These are phyloP conservation scores for Actinemys pallida DNA, from an alignment of 2,113 vertebrate species.

Conservation along the genomic window DNA sequence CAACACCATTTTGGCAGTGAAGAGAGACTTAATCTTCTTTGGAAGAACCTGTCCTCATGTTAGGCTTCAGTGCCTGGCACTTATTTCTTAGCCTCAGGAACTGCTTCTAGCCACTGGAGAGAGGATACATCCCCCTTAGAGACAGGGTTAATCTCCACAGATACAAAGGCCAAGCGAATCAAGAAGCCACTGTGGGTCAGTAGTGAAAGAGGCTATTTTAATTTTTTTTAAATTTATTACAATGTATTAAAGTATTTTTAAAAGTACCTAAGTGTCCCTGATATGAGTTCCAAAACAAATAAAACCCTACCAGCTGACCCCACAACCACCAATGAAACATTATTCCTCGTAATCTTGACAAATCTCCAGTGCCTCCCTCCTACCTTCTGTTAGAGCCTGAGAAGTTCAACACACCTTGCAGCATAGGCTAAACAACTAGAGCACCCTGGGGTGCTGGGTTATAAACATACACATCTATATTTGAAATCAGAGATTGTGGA, in stretches of 20 bases:
- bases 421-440: background rate
- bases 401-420: background rate
- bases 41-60: slow-evolving; percentile 10
- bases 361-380: slow-evolving; percentile 9
- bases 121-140: background rate
- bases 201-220: slow-evolving; percentile 14
- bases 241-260: background rate
- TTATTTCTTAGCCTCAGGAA: slow-evolving; percentile 25
- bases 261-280: background rate
- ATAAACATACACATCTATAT: background rate
- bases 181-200: slow-evolving; percentile 40
- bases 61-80: background rate
- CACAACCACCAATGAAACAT: background rate
- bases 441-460: background rate
- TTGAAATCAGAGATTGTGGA: background rate
- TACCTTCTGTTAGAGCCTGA: background rate
- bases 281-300: slow-evolving; percentile 13
- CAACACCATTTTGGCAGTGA: background rate
- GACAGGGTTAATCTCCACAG: slow-evolving; percentile 25
- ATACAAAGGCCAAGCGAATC: slow-evolving; percentile 53
- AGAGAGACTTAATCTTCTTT: background rate
- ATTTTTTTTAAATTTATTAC: slow-evolving; percentile 30
- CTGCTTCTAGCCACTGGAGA: slow-evolving; percentile 13
- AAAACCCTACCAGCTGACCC: background rate
- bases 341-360: slow-evolving; percentile 12